Evolutionary conservation across 2,888 invertebrate species (phyloP).

Genomic region (Leptinotarsa juncta): DNA sequence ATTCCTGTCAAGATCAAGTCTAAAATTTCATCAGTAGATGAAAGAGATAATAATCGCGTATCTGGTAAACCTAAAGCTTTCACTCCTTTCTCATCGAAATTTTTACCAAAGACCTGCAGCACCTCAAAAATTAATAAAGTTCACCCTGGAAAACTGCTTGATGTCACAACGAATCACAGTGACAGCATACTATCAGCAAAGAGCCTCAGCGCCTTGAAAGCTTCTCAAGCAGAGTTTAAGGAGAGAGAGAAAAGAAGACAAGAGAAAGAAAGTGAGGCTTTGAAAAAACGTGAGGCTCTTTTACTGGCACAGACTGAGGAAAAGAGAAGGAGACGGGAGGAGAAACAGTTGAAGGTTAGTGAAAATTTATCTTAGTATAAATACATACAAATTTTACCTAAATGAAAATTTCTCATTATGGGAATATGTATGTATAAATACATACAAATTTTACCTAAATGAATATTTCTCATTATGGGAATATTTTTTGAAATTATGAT

Average conservation of each 20-base stretch:
- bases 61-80: conserved; percentile 45
- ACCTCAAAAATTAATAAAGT: conserved; percentile 40
- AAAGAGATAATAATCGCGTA: neutral
- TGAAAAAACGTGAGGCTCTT: conserved; percentile 72
- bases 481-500: neutral
- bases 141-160: conserved; percentile 13
- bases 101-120: conserved; percentile 44
- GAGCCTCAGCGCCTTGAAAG: conserved; percentile 53
- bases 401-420: neutral
- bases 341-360: conserved; percentile 62
- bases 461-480: neutral
- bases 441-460: neutral
- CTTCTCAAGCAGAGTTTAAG: conserved; percentile 55
- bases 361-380: neutral
- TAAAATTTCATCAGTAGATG: conserved; percentile 40
- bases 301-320: conserved; percentile 71
- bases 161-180: conserved; percentile 29
- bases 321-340: conserved; percentile 66
- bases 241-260: conserved; percentile 52
- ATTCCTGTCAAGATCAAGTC: conserved; percentile 63
- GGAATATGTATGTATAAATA: neutral
- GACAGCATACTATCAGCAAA: conserved; percentile 46
- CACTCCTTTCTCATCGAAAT: conserved; percentile 47
- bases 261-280: conserved; percentile 53
- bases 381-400: neutral